Percentiles rank a stretch among this genome's conserved stretches.
phyloP scores from a whole-genome alignment of 2,113 vertebrate species.

The Cercopithecus mona region DNA sequence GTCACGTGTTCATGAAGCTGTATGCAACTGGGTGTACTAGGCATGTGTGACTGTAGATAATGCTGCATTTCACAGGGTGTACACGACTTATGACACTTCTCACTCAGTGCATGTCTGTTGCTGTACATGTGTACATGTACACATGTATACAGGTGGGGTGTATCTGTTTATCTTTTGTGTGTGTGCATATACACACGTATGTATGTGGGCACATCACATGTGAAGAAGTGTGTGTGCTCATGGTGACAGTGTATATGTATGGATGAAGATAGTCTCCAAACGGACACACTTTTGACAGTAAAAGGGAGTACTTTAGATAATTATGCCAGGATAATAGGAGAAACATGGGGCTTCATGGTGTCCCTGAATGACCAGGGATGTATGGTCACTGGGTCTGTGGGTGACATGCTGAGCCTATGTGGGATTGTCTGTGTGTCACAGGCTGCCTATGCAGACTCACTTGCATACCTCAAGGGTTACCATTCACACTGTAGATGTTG shows the following conservation, averaged over 20 bases:
- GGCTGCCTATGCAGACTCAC: not conserved
- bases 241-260: not conserved
- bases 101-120: not conserved
- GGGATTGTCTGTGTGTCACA: not conserved
- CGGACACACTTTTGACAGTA: not conserved
- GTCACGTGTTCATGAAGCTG: not conserved
- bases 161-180: not conserved
- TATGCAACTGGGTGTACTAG: not conserved
- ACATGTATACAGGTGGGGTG: rapidly evolving
- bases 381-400: not conserved
- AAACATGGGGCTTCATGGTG: not conserved
- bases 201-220: too few species aligned
- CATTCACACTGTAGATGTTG: not conserved
- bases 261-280: not conserved
- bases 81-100: rapidly evolving
- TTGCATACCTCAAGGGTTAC: too few species aligned
- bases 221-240: not conserved
- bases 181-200: not conserved
- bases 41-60: not conserved
- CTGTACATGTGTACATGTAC: too few species aligned
- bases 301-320: not conserved
- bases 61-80: not conserved
- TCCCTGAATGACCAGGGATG: not conserved
- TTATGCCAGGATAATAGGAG: not conserved
- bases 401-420: not conserved